Base-by-base conservation (phyloP, 2,113 vertebrate genomes). In the Cynocephalus volans region DNA sequence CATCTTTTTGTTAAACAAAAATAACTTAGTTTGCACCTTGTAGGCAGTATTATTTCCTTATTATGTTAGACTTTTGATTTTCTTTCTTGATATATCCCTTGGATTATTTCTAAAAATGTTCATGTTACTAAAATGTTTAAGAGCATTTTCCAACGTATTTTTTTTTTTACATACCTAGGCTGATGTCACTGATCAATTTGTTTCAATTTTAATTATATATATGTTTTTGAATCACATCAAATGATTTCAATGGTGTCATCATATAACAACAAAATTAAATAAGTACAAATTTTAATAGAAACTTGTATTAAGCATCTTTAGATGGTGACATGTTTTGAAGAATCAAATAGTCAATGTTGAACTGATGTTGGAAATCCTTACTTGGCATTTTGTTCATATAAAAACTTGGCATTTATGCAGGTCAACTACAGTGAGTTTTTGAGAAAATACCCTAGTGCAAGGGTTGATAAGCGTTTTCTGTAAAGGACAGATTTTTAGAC, bases 361-460 rank as follows among this genome's bases (percentile, higher is more conserved):
- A 62, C 96, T 80, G 90, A 41, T 84, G 58, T 15, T 82, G 62
- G 24, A 56, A 93, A 85, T 69, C 3, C 50, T 79, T 72, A 52
- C 17, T 3, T 77, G 60, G 28, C 41, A 88, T 76, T 81, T 94
- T 76, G 80, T 92, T 95, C 60, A 52, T 41, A 67, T 75, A 72
- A 92, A 85, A 83, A 93, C 86, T 82, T 77, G n/a, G 70, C 69
- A 18, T 80, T 95, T 69, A 36, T 33, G 6, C 7, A 75, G 28
- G 45, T 62, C 45, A 89, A 54, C 54, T 36, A 21, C 12, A 23
- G 31, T 65, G 60, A 87, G 19, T 6, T 75, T 87, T 67, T 88
- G 54, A 91, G 65, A 86, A 95, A 96, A 81, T 36, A 65, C 5
- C 24, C n/a, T 65, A 84, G 45, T 54, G 48, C 14, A 92, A 79